These are phyloP conservation scores for Hyppa rectilinea DNA, from an alignment of 2,888 invertebrate genomes.

Conservation along the genomic window DNA sequence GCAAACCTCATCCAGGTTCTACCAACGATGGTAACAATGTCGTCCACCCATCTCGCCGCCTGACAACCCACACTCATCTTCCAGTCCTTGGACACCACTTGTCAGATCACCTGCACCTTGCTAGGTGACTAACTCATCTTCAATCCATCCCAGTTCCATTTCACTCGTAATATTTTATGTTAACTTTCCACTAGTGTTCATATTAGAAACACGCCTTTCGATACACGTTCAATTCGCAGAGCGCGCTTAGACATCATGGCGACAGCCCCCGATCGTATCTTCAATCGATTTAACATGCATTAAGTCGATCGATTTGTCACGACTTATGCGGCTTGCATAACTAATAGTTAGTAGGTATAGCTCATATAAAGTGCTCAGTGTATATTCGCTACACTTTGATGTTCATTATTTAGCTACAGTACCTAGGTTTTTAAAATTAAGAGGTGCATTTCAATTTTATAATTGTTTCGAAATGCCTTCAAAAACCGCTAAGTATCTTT, in stretches of 20 bases:
- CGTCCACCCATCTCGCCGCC: neutral
- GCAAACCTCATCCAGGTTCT: neutral
- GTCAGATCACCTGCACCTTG: neutral
- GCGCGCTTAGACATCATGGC: constrained; percentile 43
- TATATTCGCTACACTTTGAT: constrained; percentile 6
- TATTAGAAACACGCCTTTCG: constrained; percentile 2
- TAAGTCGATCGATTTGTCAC: constrained; percentile 44
- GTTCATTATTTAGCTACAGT: neutral
- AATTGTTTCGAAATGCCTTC: neutral
- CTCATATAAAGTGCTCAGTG: neutral
- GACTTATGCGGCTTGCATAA: constrained; percentile 21
- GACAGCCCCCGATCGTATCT: constrained; percentile 40
- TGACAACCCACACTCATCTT: neutral
- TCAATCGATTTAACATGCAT: constrained; percentile 54
- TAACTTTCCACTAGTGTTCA: neutral
- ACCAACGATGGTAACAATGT: neutral
- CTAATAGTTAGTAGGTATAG: constrained; percentile 21
- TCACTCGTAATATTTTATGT: too few species aligned
- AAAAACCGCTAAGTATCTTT: neutral
- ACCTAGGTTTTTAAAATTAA: too few species aligned
- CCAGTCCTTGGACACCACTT: neutral
- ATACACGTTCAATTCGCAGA: constrained; percentile 1
- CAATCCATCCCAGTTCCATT: too few species aligned
- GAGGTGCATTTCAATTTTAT: neutral
- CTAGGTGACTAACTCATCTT: too few species aligned